Percentiles rank a stretch among this genome's conserved stretches.
Conservation (phyloP, 2,113 vertebrate species). For the Myodes glareolus region DNA sequence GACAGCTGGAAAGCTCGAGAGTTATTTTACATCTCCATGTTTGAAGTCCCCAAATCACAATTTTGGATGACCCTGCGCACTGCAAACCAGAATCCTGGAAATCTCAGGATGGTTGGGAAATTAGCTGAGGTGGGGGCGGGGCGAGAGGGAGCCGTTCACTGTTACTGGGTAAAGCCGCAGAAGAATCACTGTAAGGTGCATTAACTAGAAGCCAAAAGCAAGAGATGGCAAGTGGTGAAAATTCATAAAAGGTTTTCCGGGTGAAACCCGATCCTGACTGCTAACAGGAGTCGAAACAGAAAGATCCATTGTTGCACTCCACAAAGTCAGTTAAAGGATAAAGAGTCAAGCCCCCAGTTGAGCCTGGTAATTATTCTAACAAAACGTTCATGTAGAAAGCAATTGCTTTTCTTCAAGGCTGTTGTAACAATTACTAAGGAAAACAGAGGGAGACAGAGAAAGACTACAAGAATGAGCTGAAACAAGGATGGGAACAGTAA, state of each 20-base stretch:
- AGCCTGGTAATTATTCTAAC: slow-evolving; percentile 49
- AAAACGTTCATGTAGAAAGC: slow-evolving; percentile 54
- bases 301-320: not conserved
- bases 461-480: slow-evolving; percentile 14
- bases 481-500: slow-evolving; percentile 42
- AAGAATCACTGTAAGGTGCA: not conserved
- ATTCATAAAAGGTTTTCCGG: not conserved
- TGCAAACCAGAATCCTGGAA: slow-evolving; percentile 59
- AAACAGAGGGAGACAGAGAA: slow-evolving; percentile 35
- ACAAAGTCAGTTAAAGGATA: slow-evolving; percentile 46
- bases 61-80: slow-evolving; percentile 60
- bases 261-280: not conserved
- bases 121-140: slow-evolving; percentile 45
- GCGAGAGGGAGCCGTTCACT: not conserved
- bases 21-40: slow-evolving; percentile 65
- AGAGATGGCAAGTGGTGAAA: not conserved
- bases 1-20: slow-evolving; percentile 67
- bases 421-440: slow-evolving; percentile 62
- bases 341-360: not conserved
- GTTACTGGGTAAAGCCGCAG: not conserved
- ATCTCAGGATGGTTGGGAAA: slow-evolving; percentile 66
- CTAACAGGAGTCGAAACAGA: not conserved
- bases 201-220: slow-evolving; percentile 28
- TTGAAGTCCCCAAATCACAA: slow-evolving; percentile 68
- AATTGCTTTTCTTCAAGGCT: slow-evolving; percentile 33